Evolutionary conservation across 2,797 vertebrate genomes (phyloP).

Genomic region (Sebastes taczanowskii): DNA sequence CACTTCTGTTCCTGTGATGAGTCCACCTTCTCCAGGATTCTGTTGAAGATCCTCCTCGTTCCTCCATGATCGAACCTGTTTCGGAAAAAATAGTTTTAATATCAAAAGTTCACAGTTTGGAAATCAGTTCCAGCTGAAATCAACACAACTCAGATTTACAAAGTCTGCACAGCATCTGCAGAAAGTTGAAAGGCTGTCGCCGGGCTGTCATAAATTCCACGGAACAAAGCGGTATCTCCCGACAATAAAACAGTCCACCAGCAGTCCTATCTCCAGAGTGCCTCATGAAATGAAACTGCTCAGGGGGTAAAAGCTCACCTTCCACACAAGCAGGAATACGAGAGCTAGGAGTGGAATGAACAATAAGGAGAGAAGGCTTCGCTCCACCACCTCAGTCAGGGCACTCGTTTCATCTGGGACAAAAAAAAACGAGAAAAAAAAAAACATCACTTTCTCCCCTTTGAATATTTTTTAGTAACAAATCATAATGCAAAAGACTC

Average conservation of each 20-base stretch:
- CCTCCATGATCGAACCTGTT: slow-evolving; percentile 79
- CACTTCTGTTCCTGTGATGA: slow-evolving; percentile 70
- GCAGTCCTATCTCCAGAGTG: background rate
- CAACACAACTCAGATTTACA: background rate
- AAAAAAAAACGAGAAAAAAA: background rate
- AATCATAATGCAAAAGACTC: background rate
- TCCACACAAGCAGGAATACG: slow-evolving; percentile 81
- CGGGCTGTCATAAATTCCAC: slow-evolving; percentile 1
- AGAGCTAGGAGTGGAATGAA: slow-evolving; percentile 79
- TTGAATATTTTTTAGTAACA: background rate
- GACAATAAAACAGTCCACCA: background rate
- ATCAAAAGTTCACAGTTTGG: background rate
- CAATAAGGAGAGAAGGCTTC: slow-evolving; percentile 81
- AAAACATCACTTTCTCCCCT: background rate
- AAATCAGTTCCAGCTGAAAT: background rate
- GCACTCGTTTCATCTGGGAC: slow-evolving; percentile 29
- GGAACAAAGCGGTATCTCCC: background rate
- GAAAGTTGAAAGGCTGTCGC: slow-evolving; percentile 2
- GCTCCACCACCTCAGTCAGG: slow-evolving; percentile 71
- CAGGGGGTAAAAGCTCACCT: slow-evolving; percentile 70
- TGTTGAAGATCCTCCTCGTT: slow-evolving; percentile 49
- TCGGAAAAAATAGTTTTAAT: background rate
- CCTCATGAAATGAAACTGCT: background rate
- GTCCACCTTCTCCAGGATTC: slow-evolving; percentile 63
- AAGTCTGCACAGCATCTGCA: background rate